phyloP scores from a whole-genome alignment of 1,140 invertebrate genomes.

The Drosophila leontia region DNA sequence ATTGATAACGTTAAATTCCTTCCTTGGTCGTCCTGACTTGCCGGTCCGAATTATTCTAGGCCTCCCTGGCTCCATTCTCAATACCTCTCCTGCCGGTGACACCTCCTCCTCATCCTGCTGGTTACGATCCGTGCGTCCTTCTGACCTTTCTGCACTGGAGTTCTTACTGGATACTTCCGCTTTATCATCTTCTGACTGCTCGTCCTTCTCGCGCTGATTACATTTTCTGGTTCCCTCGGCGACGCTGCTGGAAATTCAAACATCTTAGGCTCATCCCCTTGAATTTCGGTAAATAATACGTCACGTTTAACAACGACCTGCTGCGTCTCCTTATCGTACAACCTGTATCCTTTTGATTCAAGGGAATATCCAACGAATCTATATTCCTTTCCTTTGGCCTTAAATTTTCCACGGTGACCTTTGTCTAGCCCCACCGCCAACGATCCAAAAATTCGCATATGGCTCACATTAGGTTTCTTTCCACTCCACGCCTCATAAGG shows the following conservation, averaged over 20 bases:
- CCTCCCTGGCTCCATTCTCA: not conserved
- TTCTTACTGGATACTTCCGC: not conserved
- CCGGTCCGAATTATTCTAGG: constrained; percentile 5
- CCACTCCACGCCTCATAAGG: not conserved
- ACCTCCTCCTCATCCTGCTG: not conserved
- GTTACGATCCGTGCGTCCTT: not conserved
- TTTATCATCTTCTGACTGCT: not conserved
- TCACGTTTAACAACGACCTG: not conserved
- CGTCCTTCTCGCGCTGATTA: not conserved
- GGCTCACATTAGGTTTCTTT: not conserved
- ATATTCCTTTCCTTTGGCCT: not conserved
- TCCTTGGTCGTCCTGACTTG: not conserved
- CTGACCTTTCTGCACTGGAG: not conserved
- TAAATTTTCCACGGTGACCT: not conserved
- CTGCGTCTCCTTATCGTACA: not conserved
- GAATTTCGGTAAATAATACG: not conserved
- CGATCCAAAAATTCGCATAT: not conserved
- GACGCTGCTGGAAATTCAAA: no score
- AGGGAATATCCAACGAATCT: not conserved
- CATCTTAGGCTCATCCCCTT: not conserved
- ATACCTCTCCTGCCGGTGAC: not conserved
- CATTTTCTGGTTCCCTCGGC: not conserved
- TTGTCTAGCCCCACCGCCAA: not conserved
- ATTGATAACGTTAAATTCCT: not conserved
- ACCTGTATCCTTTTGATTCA: no score